Conservation (phyloP, 2,888 invertebrate species). For the Eumerus sabulonum region DNA sequence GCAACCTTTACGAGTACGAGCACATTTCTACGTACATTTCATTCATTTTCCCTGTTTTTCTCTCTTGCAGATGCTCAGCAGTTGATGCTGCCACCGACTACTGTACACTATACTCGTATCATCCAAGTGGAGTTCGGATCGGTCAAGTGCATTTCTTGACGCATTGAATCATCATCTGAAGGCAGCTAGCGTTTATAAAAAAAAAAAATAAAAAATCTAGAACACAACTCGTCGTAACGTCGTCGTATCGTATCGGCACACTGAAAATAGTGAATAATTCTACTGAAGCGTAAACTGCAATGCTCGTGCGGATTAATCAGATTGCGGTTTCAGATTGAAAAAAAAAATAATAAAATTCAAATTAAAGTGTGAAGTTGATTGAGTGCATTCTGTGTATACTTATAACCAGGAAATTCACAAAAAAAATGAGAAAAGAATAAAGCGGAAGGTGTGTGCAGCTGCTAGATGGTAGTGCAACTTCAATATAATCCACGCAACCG, state of each 20-base stretch:
- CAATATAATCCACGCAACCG: constrained; percentile 26
- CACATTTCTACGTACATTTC: neutral
- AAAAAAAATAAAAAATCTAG: constrained; percentile 50
- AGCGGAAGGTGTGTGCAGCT: constrained; percentile 57
- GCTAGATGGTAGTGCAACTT: constrained; percentile 8
- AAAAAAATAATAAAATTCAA: too few relatives aligned
- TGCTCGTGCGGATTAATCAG: constrained; percentile 50
- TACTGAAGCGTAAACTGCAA: constrained; percentile 47
- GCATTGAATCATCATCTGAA: constrained; percentile 59
- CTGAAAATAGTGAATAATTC: constrained; percentile 46
- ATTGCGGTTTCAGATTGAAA: constrained; percentile 30
- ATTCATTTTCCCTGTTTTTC: constrained; percentile 38
- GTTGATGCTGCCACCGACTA: constrained; percentile 64
- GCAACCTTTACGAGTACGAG: constrained; percentile 11
- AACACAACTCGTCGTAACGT: constrained; percentile 44
- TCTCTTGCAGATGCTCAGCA: constrained; percentile 63
- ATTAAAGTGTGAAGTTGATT: constrained; percentile 62
- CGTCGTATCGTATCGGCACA: constrained; percentile 37
- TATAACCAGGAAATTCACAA: too few relatives aligned
- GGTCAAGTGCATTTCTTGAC: constrained; percentile 67
- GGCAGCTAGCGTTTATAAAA: constrained; percentile 17
- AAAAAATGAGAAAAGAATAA: constrained; percentile 8
- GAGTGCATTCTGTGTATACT: constrained; percentile 18
- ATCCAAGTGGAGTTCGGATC: constrained; percentile 62
- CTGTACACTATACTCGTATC: constrained; percentile 64